Conservation (phyloP, 2,797 vertebrate genomes). For the Nothura maculosa region DNA sequence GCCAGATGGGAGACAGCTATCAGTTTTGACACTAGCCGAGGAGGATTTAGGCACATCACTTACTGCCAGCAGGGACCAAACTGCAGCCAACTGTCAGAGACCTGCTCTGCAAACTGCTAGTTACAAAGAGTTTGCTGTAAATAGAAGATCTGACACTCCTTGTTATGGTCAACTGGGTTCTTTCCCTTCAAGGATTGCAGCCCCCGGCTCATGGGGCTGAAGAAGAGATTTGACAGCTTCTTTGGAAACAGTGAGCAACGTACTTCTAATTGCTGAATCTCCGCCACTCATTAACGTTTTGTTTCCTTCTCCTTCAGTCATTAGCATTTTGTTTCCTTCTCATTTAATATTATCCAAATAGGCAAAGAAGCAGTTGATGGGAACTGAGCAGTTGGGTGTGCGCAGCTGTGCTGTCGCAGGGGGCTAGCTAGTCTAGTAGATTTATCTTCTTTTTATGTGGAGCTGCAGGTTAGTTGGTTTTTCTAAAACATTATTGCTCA, state of each 20-base stretch:
- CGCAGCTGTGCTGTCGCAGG: not conserved
- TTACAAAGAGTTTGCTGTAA: not conserved
- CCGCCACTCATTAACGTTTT: not conserved
- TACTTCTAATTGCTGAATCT: not conserved
- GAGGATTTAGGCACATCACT: not conserved
- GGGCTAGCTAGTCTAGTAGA: not conserved
- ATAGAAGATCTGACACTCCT: not conserved
- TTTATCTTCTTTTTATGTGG: not conserved
- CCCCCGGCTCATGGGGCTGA: not conserved
- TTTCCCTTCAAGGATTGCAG: not conserved
- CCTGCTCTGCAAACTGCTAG: not conserved
- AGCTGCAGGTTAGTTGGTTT: not conserved
- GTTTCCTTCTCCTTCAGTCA: not conserved
- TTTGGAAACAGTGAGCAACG: not conserved
- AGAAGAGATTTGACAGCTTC: constrained; percentile 23
- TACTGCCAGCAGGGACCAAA: not conserved
- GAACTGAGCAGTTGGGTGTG: not conserved
- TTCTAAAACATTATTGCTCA: not conserved
- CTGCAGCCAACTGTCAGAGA: not conserved
- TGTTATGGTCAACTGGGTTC: not conserved
- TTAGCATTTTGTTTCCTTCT: constrained; percentile 1
- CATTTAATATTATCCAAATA: not conserved
- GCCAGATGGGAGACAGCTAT: not conserved
- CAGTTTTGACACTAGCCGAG: not conserved
- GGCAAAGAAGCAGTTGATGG: not conserved